Percentiles rank a stretch among this genome's conserved stretches.
These are phyloP conservation scores for Melanotaenia duboulayi DNA, from an alignment of 2,113 vertebrate genomes.

Conservation along the genomic window DNA sequence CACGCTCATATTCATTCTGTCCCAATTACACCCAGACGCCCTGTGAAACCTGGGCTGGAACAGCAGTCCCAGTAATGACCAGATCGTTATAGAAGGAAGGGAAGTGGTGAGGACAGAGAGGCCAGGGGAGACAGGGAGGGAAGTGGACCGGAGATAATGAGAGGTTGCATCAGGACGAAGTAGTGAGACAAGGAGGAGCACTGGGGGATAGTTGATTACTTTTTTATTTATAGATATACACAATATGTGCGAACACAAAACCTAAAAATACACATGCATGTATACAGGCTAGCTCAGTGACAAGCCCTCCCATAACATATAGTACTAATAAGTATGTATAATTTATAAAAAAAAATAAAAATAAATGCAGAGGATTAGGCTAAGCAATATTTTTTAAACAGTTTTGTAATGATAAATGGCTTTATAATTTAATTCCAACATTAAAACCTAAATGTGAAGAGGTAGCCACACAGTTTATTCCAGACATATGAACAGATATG, in stretches of 20 bases:
- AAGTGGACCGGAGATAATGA: conserved; percentile 55
- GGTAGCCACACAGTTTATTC: too few species aligned
- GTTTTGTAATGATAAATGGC: too few species aligned
- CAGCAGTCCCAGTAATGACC: conserved; percentile 50
- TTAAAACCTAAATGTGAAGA: too few species aligned
- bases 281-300: not conserved
- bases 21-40: conserved; percentile 61
- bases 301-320: not conserved
- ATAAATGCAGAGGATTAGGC: too few species aligned
- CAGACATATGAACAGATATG: too few species aligned
- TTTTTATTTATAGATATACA: conserved; percentile 24
- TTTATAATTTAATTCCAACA: too few species aligned
- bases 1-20: conserved; percentile 47
- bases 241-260: conserved; percentile 1
- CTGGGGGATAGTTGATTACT: conserved; percentile 17
- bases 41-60: conserved; percentile 49
- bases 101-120: conserved; percentile 20
- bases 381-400: too few species aligned
- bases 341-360: too few species aligned
- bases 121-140: conserved; percentile 10
- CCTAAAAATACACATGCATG: not conserved
- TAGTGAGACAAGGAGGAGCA: conserved; percentile 13
- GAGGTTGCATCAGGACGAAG: conserved; percentile 51
- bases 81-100: conserved; percentile 48
- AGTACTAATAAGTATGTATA: too few species aligned